Evolutionary conservation across 2,113 vertebrate species (phyloP), one percentile per base, ranked within the genome.

Genomic region (Spea multiplicata): DNA sequence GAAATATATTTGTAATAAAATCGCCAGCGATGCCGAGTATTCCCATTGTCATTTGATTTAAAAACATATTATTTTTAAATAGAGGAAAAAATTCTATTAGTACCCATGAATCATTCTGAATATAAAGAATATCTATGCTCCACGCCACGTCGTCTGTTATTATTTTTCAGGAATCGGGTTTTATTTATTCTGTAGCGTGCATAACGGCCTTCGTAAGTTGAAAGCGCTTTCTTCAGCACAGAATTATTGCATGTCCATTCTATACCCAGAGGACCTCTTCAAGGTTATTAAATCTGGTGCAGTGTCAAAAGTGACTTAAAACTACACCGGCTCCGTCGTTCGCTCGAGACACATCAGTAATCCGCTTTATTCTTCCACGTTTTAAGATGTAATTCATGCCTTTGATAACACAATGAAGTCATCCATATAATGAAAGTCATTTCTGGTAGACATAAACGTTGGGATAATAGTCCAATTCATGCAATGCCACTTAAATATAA

Each of bases 211-310:
- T 84, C 44, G 78, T 74, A 5, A 83, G 71, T 85, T 87, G 78
- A 87, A 83, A 78, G 44, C 72, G 44, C 84, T 76, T 85, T 81
- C 53, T 62, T 44, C 50, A 46, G 10, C 44, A 49, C 5, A 17
- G 16, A 16, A 30, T 30, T 6, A 6, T 30, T 30, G 12, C 10
- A 59, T 13, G 53, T 59, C 50, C 44, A 30, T 84, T 67, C 46
- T 84, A 85, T 82, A 62, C 78, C 75, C 70, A 53, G 8, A 75
- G 82, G 85, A 88, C 6, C 72, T 81, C 16, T 17, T 53, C 81
- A 82, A 84, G 75, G 67, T 87, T 87, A 86, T 89, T 87, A 87
- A 85, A 83, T 87, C 80, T 76, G 71, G 74, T 85, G 66, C 73
- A 84, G 55, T 85, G 68, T 81, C 73, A 74, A 65, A 83, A 86